Base-by-base conservation (phyloP, 2,113 vertebrate species). In the Mastomys natalensis region DNA sequence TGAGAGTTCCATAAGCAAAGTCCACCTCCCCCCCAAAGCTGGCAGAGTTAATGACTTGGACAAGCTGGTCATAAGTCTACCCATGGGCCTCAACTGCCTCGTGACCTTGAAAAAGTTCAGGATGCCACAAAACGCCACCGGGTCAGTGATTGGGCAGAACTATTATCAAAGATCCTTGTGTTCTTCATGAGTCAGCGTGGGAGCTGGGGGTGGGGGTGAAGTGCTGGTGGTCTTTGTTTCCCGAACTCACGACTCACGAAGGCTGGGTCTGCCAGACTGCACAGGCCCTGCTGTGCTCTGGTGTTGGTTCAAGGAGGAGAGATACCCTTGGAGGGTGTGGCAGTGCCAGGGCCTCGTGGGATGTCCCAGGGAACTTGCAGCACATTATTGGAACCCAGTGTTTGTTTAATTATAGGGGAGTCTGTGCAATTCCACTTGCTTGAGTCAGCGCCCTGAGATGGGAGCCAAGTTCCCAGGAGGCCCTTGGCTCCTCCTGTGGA, bases 301-400 rank as follows among this genome's bases (percentile, higher is more conserved):
- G 80, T 95, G 87, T 87, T 94, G 64, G 81, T 92, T 94, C 64
- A 94, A 91, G 96, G 95, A 94, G 80, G 94, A 96, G 58, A 95
- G 93, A 76, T 72, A 40, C 51, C 87, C 93, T 68, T 92, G 43
- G 88, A 90, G 66, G 95, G 72, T 51, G 72, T 48, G 92, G 92
- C 53, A 29, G 24, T 15, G 66, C 48, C 53, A 15, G 76, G 76
- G 70, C n/a, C 91, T 86, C 87, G 51, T 72, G 88, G 90, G 93
- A 62, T 93, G 60, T 86, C 60, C 90, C 87, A 40, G 13, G 86
- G 40, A 97, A 24, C 76, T 68, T 10, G 2, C 21, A 80, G 31
- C 80, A 91, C 87, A 76, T 3, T 82, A 72, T 11, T 80, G 34
- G 62, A 94, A 72, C 40, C n/a, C 90, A 7, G 74, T 92, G 82